Base-by-base conservation (phyloP, 2,888 invertebrate species). In the Ochropleura leucogaster region DNA sequence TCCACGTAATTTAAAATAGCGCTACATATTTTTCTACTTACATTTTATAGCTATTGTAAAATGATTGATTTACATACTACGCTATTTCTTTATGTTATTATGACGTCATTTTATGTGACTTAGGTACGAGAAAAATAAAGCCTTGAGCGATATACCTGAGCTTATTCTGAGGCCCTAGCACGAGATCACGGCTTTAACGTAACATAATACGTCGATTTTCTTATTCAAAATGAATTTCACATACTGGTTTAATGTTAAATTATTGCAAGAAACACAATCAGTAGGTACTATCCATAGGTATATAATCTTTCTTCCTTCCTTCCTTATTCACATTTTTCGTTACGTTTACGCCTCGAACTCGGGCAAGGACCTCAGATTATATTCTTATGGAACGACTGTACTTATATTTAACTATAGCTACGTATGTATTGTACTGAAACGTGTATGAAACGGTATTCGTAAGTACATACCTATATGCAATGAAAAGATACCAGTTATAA, bases 21-120 rank as follows among this genome's bases (percentile, higher is more conserved):
- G 40, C 20, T 68, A 60, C 55, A 64, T 74, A 62, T 84, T 80
- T 83, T 72, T 63, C 47, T 55, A 67, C 57, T 46, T 10, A 64
- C 55, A 57, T 51, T 79, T 84, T 81, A 81, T 80, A 53, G 68
- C 60, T 74, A 71, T 81, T 84, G 75, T 81, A 75, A 81, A 74
- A 68, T 74, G 20, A 80, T 71, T 84, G 70, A 81, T 84, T 84
- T 81, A 67, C 74, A 68, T 63, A 30, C 66, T 79, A 73, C n/a
- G 51, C 44, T 81, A 73, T 80, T 72, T 69, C 55, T 74, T 70
- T 73, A 60, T 80, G 59, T 60, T 78, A 81, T 73, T 84, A 44
- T 81, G 55, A 80, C 70, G 84, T 74, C 0, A 71, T 65, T 80
- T 84, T 75, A 80, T 79, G 30, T 20, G 55, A 16, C n/a, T 57